Conservation (phyloP, 2,888 invertebrate species). For the Amphipyra tragopoginis region DNA sequence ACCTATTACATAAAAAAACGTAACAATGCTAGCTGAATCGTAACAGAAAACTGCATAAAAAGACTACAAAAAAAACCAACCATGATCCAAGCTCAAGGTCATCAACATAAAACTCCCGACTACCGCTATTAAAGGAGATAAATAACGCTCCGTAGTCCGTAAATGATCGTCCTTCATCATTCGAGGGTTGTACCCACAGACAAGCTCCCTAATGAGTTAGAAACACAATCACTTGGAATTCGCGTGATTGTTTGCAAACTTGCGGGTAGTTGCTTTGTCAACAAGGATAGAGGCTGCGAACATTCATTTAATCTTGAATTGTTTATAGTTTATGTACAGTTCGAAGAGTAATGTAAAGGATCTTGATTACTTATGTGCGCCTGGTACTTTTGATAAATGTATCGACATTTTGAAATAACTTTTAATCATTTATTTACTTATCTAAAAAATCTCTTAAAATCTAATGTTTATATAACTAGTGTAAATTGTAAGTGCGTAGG, state of each 20-base stretch:
- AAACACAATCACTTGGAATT: conserved; percentile 66
- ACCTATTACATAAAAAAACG: too few species aligned
- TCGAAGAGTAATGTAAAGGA: too few species aligned
- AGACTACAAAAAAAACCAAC: not conserved
- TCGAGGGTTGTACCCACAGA: conserved; percentile 6
- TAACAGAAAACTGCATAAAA: not conserved
- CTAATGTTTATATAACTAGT: too few species aligned
- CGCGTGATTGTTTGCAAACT: conserved; percentile 62
- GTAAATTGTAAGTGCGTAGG: too few species aligned
- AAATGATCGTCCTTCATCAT: conserved; percentile 27
- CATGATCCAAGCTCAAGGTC: conserved; percentile 24
- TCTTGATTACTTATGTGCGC: too few species aligned
- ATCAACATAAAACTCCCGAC: conserved; percentile 11
- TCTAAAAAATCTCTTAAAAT: too few species aligned
- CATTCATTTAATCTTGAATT: conserved; percentile 37
- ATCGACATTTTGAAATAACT: too few species aligned
- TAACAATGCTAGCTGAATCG: too few species aligned
- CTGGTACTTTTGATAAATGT: too few species aligned
- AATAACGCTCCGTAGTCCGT: too few species aligned
- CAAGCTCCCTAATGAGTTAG: conserved; percentile 65
- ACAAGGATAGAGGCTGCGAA: conserved; percentile 24
- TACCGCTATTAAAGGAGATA: not conserved
- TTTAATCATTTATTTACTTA: too few species aligned
- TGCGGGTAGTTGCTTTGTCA: conserved; percentile 51
- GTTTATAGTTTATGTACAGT: conserved; percentile 4